A percentile compares a stretch with the other conserved stretches of the same genome.
These are phyloP conservation scores for Lordiphosa collinella DNA, from an alignment of 1,140 invertebrate species.

Conservation along the genomic window DNA sequence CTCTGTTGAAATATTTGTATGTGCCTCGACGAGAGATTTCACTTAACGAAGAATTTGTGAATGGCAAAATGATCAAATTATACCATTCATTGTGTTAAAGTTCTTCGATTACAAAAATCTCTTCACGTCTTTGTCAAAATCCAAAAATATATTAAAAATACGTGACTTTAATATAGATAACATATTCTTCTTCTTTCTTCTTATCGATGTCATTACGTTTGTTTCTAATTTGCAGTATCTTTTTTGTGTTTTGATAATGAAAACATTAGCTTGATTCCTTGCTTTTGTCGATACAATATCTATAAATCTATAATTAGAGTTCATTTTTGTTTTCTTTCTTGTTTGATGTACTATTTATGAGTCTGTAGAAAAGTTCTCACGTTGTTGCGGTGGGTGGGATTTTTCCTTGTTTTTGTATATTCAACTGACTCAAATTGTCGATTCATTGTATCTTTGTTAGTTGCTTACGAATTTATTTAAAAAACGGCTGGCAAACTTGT, in stretches of 20 bases:
- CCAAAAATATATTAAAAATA: constrained; percentile 37
- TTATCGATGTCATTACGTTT: neutral
- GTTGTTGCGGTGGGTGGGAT: constrained; percentile 13
- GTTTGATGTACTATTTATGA: constrained; percentile 4
- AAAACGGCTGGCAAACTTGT: constrained; percentile 9
- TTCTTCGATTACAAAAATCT: constrained; percentile 7
- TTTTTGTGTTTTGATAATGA: constrained; percentile 29
- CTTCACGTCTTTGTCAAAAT: constrained; percentile 31
- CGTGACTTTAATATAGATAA: constrained; percentile 48
- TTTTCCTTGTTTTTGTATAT: constrained; percentile 50
- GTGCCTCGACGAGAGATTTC: neutral
- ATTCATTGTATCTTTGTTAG: constrained; percentile 39
- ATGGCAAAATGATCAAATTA: neutral
- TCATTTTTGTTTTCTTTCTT: constrained; percentile 21
- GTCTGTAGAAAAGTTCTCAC: constrained; percentile 26
- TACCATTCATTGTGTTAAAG: neutral
- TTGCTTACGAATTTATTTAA: constrained; percentile 40
- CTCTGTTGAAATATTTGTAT: neutral
- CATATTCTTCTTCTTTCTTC: constrained; percentile 2
- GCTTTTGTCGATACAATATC: constrained; percentile 56
- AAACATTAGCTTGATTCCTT: constrained; percentile 48
- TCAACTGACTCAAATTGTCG: neutral
- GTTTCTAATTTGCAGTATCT: constrained; percentile 21
- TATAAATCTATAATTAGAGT: constrained; percentile 67
- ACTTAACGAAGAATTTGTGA: neutral